These are phyloP conservation scores for Chelmon rostratus DNA, from an alignment of 2,797 vertebrate genomes.

Conservation along the genomic window DNA sequence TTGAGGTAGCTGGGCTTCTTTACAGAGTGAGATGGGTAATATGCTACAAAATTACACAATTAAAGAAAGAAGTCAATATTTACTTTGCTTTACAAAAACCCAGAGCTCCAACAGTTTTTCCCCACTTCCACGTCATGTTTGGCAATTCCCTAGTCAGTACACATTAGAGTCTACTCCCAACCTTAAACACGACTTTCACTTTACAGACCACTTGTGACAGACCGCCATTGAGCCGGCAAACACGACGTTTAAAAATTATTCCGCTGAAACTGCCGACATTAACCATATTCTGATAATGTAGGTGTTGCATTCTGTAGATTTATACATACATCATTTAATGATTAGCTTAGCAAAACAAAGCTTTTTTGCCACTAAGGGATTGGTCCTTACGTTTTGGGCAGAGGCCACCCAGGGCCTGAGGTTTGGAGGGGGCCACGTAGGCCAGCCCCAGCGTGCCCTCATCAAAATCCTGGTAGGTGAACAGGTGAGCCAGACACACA, in stretches of 20 bases:
- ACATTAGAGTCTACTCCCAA: background rate
- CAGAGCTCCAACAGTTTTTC: background rate
- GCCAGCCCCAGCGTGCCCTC: conserved; percentile 96
- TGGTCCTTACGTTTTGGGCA: conserved; percentile 91
- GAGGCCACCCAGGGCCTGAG: conserved; percentile 93
- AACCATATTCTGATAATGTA: background rate
- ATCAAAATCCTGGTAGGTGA: conserved; percentile 99
- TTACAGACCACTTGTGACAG: background rate
- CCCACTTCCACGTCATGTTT: background rate
- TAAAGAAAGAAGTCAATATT: conserved; percentile 6
- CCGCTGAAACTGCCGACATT: background rate
- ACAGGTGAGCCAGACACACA: conserved; percentile 97
- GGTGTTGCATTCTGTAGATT: background rate
- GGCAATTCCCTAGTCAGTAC: background rate
- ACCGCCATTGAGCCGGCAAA: no score
- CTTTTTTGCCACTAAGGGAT: background rate
- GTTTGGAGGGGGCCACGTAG: conserved; percentile 95
- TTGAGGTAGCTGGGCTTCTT: conserved; percentile 95
- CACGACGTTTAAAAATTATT: background rate
- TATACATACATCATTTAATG: background rate
- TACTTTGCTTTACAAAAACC: background rate
- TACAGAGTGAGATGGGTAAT: conserved; percentile 85
- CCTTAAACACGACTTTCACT: background rate
- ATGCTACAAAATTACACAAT: conserved; percentile 85
- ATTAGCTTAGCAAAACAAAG: background rate